Evolutionary conservation across 2,113 vertebrate genomes (phyloP), one percentile per base, ranked within the genome.

Genomic region (Meles meles): DNA sequence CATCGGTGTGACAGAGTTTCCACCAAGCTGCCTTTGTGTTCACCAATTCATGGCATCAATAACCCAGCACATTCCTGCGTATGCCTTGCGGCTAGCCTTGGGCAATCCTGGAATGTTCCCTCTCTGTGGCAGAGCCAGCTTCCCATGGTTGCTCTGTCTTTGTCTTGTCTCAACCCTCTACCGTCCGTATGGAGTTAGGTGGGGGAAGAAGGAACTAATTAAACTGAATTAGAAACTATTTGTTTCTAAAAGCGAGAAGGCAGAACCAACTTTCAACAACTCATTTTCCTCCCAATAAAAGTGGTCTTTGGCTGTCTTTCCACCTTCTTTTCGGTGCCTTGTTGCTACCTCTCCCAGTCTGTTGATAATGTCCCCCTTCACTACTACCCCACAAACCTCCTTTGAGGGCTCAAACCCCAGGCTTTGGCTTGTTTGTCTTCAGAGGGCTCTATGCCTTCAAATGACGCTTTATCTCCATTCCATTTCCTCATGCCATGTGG

Each of bases 111-210:
- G 6, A 15, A 15, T 59, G 17, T n/a, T 1, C 83, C 17, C 31
- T 47, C 6, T 5, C 39, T n/a, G 39, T 55, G 4, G 1, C 11
- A 17, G 49, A 74, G 39, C 81, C 44, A 44, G 29, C 47, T 67
- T 3, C 13, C 29, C 12, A 0, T 0, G 23, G 27, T 5, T 0
- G 18, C 52, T 12, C 15, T 71, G 34, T 37, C 49, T 91, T 67
- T 76, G 49, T 25, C 74, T 90, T 37, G 52, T 81, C 12, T 25
- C 47, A 29, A 27, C 18, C 5, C 3, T 79, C 59, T 11, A 20
- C 13, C 25, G 29, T 25, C 37, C 17, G 1, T 6, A 5, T 17
- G 76, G 34, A 7, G 3, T n/a, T n/a, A 55, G 52, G 37, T 15
- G 5, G 14, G 34, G 15, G 39, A 25, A 63, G 76, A 88, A 27